Evolutionary conservation across 2,888 invertebrate genomes (phyloP), one percentile per base, ranked within the genome.

Genomic region (Synanthedon formicaeformis): DNA sequence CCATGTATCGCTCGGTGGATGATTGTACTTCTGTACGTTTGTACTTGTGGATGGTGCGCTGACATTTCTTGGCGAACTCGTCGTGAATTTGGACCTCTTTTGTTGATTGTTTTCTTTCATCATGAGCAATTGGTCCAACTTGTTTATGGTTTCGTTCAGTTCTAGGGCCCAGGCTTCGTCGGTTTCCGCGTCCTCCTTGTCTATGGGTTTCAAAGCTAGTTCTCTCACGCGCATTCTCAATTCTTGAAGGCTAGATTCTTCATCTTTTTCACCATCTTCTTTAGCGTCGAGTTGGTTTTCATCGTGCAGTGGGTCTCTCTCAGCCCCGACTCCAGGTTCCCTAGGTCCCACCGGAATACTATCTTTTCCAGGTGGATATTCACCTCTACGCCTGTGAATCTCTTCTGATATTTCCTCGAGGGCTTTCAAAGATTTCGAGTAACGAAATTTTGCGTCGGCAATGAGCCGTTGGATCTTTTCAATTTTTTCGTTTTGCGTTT

Each of bases 371-470:
- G 82, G 82, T 0, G 77, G 83, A 48, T 85, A 88, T 50, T 89
- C 89, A 51, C 91, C 91, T 52, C 89, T 78, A 10, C 93, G 87
- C 69, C 91, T 90, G 73, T 96, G 96, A 60, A 96, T 97, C 70
- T 96, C 96, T 81, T 97, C 96, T 8, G 97, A 97, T 57, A 98
- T 97, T 62, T 92, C 91, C 76, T 97, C 97, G 34, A 98, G 88
- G 58, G 93, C 92, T 60, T 93, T 92, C 50, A 98, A 88, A 0
- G 96, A 94, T 57, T 91, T 91, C 1, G 96, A 90, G 78, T 98
- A 97, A 50, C 93, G 91, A 58, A 83, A 88, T 77, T 98, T 98
- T 1, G 95, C 92, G 67, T 91, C 90, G 13, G 91, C 89, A 51
- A 98, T 94, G 52, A 93, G 92, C 54, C 90, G 90, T 67, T 96